Evolutionary conservation across 2,113 vertebrate genomes (phyloP).

Genomic region (sheep (Ovis aries)): DNA sequence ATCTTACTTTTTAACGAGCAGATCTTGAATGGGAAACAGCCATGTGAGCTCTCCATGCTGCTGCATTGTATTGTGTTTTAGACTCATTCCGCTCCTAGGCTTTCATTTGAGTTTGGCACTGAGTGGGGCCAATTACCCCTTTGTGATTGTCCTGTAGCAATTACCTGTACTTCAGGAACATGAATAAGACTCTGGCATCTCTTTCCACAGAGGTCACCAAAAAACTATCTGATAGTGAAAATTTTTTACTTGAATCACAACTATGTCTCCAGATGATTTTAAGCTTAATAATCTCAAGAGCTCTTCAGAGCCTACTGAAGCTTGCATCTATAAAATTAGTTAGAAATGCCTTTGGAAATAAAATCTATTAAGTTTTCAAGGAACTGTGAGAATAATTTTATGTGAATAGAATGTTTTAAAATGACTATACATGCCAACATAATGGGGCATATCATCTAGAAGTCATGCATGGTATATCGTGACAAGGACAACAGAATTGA

Average conservation of each 20-base stretch:
- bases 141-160: not conserved
- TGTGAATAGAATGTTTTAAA: slow-evolving; percentile 46
- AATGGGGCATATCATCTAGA: slow-evolving; percentile 14
- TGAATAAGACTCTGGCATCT: not conserved
- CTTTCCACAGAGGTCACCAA: slow-evolving; percentile 13
- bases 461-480: slow-evolving; percentile 25
- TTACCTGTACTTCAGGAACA: not conserved
- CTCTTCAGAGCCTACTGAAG: slow-evolving; percentile 8
- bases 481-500: slow-evolving; percentile 59
- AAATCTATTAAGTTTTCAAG: slow-evolving; percentile 14
- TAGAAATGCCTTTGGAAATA: slow-evolving; percentile 18
- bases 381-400: not conserved
- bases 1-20: not conserved
- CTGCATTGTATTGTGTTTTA: not conserved
- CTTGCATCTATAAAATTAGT: not conserved
- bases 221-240: not conserved
- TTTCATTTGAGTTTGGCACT: not conserved
- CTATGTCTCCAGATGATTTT: not conserved
- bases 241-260: not conserved
- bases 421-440: slow-evolving; percentile 41
- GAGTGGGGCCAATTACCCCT: not conserved
- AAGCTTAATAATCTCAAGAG: slow-evolving; percentile 13
- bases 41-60: not conserved
- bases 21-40: not conserved
- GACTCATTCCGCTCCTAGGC: not conserved